These are phyloP conservation scores for Drosophila nigricruria DNA, from an alignment of 2,888 invertebrate genomes.

Conservation along the genomic window DNA sequence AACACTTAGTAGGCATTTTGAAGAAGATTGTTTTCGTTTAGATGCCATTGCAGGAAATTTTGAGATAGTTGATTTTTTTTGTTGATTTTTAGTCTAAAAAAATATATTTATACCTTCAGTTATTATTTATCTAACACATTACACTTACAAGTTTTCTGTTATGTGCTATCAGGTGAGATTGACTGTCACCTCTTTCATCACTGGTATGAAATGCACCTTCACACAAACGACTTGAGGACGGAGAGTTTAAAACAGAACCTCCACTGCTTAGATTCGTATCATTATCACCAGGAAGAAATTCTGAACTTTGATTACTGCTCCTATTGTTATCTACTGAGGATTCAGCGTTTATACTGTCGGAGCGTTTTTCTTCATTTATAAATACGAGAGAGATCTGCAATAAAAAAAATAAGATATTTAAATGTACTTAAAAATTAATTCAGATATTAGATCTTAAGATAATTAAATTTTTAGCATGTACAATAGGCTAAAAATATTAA, in stretches of 20 bases:
- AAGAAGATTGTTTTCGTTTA: slow-evolving; percentile 71
- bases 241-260: slow-evolving; percentile 54
- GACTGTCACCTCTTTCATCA: slow-evolving; percentile 59
- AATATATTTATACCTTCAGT: slow-evolving; percentile 7
- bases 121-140: neutral
- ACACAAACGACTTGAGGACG: slow-evolving; percentile 56
- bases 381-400: slow-evolving; percentile 68
- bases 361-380: slow-evolving; percentile 49
- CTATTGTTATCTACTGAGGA: slow-evolving; percentile 51
- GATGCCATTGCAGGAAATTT: slow-evolving; percentile 67
- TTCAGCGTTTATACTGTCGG: slow-evolving; percentile 51
- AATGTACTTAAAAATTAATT: neutral
- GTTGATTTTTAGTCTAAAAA: slow-evolving; percentile 70
- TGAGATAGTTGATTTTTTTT: slow-evolving; percentile 72
- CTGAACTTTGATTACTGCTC: slow-evolving; percentile 52
- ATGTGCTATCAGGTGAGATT: slow-evolving; percentile 67
- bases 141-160: slow-evolving; percentile 69
- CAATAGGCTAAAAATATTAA: neutral
- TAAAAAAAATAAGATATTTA: neutral
- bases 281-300: slow-evolving; percentile 47
- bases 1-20: slow-evolving; percentile 58
- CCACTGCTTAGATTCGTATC: slow-evolving; percentile 57
- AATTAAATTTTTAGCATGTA: neutral
- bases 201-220: slow-evolving; percentile 54
- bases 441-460: neutral